These are phyloP conservation scores for Pseudochirops corinnae DNA, from an alignment of 2,797 vertebrate species.

Conservation along the genomic window DNA sequence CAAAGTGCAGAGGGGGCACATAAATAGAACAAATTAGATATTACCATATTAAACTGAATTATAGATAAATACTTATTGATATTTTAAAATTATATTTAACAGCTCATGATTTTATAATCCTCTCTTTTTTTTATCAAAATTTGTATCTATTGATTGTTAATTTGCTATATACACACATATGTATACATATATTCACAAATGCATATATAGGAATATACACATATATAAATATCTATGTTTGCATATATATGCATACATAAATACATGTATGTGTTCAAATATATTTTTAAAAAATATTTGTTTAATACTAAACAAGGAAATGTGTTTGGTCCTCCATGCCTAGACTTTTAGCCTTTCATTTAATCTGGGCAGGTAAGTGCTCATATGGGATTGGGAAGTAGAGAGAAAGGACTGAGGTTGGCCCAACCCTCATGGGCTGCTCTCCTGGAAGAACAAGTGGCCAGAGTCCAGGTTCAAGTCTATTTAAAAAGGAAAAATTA, in stretches of 20 bases:
- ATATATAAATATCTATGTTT: background rate
- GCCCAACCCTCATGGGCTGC: constrained; percentile 31
- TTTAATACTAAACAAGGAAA: background rate
- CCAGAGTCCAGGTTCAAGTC: background rate
- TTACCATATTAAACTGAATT: background rate
- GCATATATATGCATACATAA: background rate
- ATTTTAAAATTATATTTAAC: background rate
- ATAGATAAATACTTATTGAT: background rate
- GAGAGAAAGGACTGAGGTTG: background rate
- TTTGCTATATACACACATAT: background rate
- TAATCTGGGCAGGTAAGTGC: constrained; percentile 49
- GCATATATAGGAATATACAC: background rate
- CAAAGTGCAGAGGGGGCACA: background rate
- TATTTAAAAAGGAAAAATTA: background rate
- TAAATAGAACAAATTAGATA: background rate
- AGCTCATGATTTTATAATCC: background rate
- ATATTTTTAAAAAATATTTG: background rate
- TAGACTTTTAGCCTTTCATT: constrained; percentile 55
- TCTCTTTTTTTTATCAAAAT: background rate
- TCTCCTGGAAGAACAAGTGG: constrained; percentile 45
- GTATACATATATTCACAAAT: background rate
- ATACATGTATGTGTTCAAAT: background rate
- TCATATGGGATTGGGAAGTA: background rate
- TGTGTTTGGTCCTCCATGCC: constrained; percentile 46
- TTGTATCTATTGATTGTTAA: background rate